phyloP scores from a whole-genome alignment of 2,797 vertebrate species.

The Epinephelus coioides region DNA sequence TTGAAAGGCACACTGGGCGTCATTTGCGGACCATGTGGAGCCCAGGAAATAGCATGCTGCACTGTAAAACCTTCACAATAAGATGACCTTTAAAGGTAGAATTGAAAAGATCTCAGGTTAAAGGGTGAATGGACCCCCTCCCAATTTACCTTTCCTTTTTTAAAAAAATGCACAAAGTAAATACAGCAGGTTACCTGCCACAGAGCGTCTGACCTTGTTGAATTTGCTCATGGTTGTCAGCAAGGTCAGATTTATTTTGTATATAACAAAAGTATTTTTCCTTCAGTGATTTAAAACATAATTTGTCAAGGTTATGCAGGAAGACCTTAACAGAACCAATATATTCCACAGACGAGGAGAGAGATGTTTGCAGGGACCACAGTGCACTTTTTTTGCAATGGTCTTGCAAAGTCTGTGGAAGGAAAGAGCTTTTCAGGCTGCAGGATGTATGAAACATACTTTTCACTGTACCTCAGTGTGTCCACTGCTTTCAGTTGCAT shows the following conservation, averaged over 20 bases:
- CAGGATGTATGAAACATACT: slow-evolving; percentile 40
- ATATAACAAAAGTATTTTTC: background rate
- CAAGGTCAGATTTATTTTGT: slow-evolving; percentile 6
- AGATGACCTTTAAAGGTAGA: slow-evolving; percentile 56
- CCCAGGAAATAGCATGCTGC: slow-evolving; percentile 36
- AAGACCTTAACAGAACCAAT: slow-evolving; percentile 22
- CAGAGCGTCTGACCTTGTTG: slow-evolving; percentile 20
- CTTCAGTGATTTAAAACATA: background rate
- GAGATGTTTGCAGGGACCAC: slow-evolving; percentile 19
- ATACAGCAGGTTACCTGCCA: background rate
- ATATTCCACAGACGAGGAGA: slow-evolving; percentile 9
- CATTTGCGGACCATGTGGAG: slow-evolving; percentile 43
- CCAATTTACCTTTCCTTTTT: slow-evolving; percentile 10
- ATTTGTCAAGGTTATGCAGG: slow-evolving; percentile 4
- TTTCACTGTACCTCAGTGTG: slow-evolving; percentile 32
- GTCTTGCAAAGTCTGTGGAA: slow-evolving; percentile 14
- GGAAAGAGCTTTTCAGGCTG: slow-evolving; percentile 35
- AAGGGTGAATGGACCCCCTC: slow-evolving; percentile 25
- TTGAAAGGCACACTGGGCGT: slow-evolving; percentile 61
- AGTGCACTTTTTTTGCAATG: background rate
- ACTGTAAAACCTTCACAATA: slow-evolving; percentile 55
- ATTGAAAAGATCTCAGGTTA: slow-evolving; percentile 28
- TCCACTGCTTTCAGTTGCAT: slow-evolving; percentile 57
- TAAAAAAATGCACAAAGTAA: slow-evolving; percentile 8
- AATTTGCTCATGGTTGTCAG: slow-evolving; percentile 10